Conservation (phyloP, 53 echinoderm and acorn worm genomes). For the Antedon mediterranea region DNA sequence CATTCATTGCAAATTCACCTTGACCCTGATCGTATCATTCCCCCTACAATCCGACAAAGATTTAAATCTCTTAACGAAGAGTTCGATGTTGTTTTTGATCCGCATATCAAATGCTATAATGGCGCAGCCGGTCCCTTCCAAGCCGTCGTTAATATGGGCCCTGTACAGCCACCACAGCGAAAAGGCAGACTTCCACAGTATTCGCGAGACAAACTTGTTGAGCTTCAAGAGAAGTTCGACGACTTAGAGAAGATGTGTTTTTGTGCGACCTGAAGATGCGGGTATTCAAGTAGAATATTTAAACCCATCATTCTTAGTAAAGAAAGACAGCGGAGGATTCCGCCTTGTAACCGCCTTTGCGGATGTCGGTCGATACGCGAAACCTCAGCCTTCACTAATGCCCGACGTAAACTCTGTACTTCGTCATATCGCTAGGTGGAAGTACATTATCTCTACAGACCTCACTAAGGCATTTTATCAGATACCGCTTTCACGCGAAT, state of each 20-base stretch:
- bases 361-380: slow-evolving; percentile 8
- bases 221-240: slow-evolving; percentile 21
- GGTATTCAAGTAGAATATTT: slow-evolving; percentile 17
- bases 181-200: slow-evolving; percentile 11
- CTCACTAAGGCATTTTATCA: slow-evolving; percentile 9
- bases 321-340: slow-evolving; percentile 5
- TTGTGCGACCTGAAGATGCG: slow-evolving; percentile 26
- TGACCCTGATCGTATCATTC: slow-evolving; percentile 10
- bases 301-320: slow-evolving; percentile 19
- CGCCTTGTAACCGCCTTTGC: slow-evolving; percentile 6
- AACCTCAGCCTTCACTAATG: slow-evolving; percentile 22
- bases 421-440: slow-evolving; percentile 15
- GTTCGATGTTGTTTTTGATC: slow-evolving; percentile 25
- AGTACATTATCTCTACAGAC: not conserved
- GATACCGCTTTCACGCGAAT: not conserved
- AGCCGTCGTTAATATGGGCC: slow-evolving; percentile 29
- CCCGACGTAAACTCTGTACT: slow-evolving; percentile 24
- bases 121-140: slow-evolving; percentile 21
- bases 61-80: slow-evolving; percentile 8
- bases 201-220: slow-evolving; percentile 10
- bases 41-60: not conserved
- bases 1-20: not conserved
- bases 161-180: slow-evolving; percentile 20
- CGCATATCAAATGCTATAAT: slow-evolving; percentile 13
- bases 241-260: slow-evolving; percentile 14